Conservation (phyloP, 2,797 vertebrate species). For the Epinephelus coioides region DNA sequence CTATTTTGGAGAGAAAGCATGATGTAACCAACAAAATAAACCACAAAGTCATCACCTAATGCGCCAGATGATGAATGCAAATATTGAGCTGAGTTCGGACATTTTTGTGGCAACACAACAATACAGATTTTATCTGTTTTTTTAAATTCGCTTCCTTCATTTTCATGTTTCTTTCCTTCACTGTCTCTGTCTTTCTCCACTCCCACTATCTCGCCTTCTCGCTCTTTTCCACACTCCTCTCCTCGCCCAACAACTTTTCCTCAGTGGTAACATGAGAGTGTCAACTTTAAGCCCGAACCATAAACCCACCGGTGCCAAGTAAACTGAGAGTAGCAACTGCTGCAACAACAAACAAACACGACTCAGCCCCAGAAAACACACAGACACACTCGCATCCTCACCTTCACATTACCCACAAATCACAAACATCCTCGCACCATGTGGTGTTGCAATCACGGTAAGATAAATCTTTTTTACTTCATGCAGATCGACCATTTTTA, state of each 20-base stretch:
- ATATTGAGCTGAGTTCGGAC: neutral
- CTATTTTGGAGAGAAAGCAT: neutral
- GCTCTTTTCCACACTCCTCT: constrained; percentile 43
- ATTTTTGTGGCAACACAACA: neutral
- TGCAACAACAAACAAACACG: constrained; percentile 64
- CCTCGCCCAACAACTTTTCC: constrained; percentile 41
- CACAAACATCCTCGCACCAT: neutral
- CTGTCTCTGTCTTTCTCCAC: neutral
- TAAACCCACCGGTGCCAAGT: constrained; percentile 80
- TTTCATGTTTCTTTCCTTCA: neutral
- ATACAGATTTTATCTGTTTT: neutral
- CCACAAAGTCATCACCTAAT: neutral
- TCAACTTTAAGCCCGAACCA: constrained; percentile 74
- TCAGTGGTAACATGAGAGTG: constrained; percentile 57
- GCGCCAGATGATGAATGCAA: neutral
- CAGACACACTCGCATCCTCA: constrained; percentile 13
- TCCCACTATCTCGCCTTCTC: neutral
- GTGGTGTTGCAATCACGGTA: neutral
- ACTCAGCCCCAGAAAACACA: constrained; percentile 39
- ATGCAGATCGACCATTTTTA: neutral
- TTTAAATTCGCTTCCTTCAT: neutral
- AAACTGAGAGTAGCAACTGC: constrained; percentile 80
- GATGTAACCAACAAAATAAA: constrained; percentile 12
- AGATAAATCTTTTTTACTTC: neutral
- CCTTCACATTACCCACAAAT: constrained; percentile 16